Evolutionary conservation across 2,797 vertebrate species (phyloP).

Genomic region (Phrynocephalus guinanensis): DNA sequence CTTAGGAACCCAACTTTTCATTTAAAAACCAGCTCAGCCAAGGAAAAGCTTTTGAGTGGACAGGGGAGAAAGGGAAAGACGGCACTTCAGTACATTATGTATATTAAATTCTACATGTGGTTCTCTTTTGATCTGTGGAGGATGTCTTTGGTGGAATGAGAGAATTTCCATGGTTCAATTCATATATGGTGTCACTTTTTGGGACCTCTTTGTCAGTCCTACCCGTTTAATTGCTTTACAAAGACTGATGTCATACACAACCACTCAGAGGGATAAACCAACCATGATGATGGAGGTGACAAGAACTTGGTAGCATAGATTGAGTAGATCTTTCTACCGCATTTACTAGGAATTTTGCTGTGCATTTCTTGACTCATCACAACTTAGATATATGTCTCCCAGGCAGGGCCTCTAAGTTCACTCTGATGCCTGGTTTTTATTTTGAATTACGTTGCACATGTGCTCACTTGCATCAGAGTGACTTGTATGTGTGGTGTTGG

Average conservation of each 20-base stretch:
- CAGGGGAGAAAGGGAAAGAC: slow-evolving; percentile 41
- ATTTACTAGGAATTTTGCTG: neutral
- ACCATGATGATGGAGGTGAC: no score
- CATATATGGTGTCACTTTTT: neutral
- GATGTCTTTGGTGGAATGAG: neutral
- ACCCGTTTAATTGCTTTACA: neutral
- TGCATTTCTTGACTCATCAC: no score
- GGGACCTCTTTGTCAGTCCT: no score
- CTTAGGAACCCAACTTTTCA: slow-evolving; percentile 68
- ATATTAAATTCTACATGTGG: neutral
- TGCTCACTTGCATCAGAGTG: no score
- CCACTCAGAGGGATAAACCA: no score
- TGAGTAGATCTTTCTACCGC: neutral
- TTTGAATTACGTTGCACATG: no score
- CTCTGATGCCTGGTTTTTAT: neutral
- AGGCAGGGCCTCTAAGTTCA: neutral
- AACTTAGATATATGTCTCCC: neutral
- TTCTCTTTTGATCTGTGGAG: neutral
- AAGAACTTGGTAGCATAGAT: neutral
- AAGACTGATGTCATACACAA: neutral
- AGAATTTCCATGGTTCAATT: neutral
- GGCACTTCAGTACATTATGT: neutral
- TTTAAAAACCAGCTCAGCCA: slow-evolving; percentile 66
- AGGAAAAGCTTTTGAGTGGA: slow-evolving; percentile 16
- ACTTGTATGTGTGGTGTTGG: no score